Conservation (phyloP, 2,888 invertebrate genomes). For the Cephalotes varians region DNA sequence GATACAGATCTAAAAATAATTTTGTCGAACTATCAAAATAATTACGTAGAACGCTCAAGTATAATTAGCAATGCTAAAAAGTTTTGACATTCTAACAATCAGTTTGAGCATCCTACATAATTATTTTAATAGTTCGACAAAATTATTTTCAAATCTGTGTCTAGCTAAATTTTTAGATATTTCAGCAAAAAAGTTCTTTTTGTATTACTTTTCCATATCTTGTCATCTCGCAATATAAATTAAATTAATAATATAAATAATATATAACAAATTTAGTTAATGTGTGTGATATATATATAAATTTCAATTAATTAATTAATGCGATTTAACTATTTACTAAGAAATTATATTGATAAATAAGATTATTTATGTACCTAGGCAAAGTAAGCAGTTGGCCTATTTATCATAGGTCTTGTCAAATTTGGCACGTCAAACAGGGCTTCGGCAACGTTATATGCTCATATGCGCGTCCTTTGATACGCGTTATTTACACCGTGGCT, state of each 20-base stretch:
- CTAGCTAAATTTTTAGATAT: no score
- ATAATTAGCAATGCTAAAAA: no score
- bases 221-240: background rate
- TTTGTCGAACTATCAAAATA: no score
- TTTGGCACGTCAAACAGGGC: constrained; percentile 20
- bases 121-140: no score
- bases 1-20: no score
- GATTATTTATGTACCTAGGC: background rate
- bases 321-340: background rate
- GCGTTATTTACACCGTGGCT: constrained; percentile 50
- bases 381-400: constrained; percentile 4
- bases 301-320: background rate
- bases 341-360: constrained; percentile 11
- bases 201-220: background rate
- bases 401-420: constrained; percentile 26
- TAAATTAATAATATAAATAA: background rate
- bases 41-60: no score
- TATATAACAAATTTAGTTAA: no score
- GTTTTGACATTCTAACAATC: no score
- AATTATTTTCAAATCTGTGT: no score
- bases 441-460: constrained; percentile 34
- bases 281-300: no score
- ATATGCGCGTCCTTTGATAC: constrained; percentile 49
- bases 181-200: no score
- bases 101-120: no score